Evolutionary conservation across 2,113 vertebrate genomes (phyloP), one percentile per base, ranked within the genome.

Genomic region (Nibea coibor): DNA sequence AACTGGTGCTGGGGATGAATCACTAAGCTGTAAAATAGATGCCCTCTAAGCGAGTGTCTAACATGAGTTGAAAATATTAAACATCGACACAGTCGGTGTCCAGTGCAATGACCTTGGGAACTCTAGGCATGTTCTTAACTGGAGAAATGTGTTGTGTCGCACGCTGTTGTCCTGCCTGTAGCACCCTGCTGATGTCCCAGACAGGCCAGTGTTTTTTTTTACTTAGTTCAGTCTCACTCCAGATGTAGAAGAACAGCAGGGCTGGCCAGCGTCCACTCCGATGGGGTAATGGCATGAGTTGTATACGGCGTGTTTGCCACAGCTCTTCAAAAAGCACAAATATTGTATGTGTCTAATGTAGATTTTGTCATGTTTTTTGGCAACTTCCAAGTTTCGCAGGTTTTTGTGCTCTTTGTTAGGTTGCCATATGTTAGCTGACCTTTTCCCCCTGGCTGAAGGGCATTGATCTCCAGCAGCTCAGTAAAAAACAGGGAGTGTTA

Each of bases 211-310:
- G 75, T 47, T 56, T 62, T 39, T 31, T 39, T 82, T 62, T 82
- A 68, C 75, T 80, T 35, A 48, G 57, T 48, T 53, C 58, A 45
- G 59, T 76, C 80, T 82, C 75, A 57, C 50, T 76, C 84, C 66
- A 85, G 81, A 86, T 76, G 82, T 85, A 57, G 64, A 82, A 67
- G 28, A 89, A 42, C 75, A 83, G 80, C 76, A 75, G 74, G 74
- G 54, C 24, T 68, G 66, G 39, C 51, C 45, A 31, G 28, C 31
- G 64, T 81, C 54, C 42, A 15, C 28, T 63, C 53, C n/a, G 28
- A 61, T 17, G 50, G 35, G 61, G 10, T 47, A 65, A 57, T 58
- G 28, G 43, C 20, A 50, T 19, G 16, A 39, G 43, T 51, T 54
- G 24, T 69, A 8, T 16, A 63, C 11, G 4, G n/a, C 16, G 19